Conservation (phyloP, 2,888 invertebrate species). For the Antheraea assamensis region DNA sequence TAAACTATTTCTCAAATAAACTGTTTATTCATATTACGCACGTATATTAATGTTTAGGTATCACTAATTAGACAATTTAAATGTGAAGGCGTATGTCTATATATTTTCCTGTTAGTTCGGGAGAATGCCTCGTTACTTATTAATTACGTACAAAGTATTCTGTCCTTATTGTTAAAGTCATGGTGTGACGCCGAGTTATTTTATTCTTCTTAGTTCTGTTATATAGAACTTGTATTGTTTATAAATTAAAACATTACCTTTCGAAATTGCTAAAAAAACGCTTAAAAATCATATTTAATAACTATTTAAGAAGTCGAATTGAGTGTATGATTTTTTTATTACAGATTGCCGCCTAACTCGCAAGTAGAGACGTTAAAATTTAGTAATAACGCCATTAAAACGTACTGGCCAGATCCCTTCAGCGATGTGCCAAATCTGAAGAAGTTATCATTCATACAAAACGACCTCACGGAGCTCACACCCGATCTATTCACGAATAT, state of each 20-base stretch:
- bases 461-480: conserved; percentile 70
- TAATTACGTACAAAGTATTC: too few species aligned
- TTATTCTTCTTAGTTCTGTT: too few species aligned
- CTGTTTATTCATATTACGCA: neutral
- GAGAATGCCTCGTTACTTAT: neutral
- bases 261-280: too few species aligned
- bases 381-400: conserved; percentile 68
- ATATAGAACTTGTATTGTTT: too few species aligned
- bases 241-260: too few species aligned
- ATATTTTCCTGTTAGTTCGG: conserved; percentile 4
- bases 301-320: too few species aligned
- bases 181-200: neutral
- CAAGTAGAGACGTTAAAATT: conserved; percentile 68
- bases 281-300: too few species aligned
- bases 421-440: conserved; percentile 63
- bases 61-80: neutral
- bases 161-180: neutral
- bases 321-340: conserved; percentile 32
- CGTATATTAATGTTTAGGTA: neutral
- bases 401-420: conserved; percentile 76
- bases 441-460: conserved; percentile 74
- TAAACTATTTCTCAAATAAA: too few species aligned
- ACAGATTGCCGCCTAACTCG: conserved; percentile 70
- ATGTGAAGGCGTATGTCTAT: neutral
- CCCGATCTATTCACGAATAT: conserved; percentile 74